phyloP scores from a whole-genome alignment of 2,797 vertebrate species.

The Chiloscyllium punctatum region DNA sequence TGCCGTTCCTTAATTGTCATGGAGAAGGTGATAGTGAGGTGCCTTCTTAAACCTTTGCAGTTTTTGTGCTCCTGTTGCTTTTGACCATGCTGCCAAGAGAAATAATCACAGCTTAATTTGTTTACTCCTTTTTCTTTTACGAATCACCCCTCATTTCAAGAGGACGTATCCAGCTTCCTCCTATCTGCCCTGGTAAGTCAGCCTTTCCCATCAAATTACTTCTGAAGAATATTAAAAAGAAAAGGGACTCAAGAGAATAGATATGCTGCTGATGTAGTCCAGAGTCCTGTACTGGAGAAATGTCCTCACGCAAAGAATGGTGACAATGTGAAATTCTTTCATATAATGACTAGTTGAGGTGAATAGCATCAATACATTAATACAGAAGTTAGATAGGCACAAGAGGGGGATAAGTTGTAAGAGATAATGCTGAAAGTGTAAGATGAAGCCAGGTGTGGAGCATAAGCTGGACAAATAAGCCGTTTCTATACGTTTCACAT shows the following conservation, averaged over 20 bases:
- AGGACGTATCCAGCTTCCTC: background rate
- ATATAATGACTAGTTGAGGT: no score
- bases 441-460: background rate
- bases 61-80: background rate
- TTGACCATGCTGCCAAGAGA: background rate
- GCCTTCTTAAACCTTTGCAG: no score
- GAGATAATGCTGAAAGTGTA: background rate
- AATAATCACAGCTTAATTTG: background rate
- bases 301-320: background rate
- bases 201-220: background rate
- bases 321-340: background rate
- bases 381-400: background rate
- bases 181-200: background rate
- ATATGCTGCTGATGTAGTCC: background rate
- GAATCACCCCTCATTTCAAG: background rate
- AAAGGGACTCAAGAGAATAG: background rate
- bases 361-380: background rate
- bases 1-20: no score
- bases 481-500: background rate
- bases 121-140: background rate
- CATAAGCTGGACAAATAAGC: background rate
- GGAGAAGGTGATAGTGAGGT: no score
- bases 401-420: background rate
- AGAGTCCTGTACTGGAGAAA: background rate
- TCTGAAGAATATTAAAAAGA: background rate